Percentiles rank a stretch among this genome's conserved stretches.
Evolutionary conservation across 2,797 vertebrate species (phyloP).

Genomic region (Platalea minor): DNA sequence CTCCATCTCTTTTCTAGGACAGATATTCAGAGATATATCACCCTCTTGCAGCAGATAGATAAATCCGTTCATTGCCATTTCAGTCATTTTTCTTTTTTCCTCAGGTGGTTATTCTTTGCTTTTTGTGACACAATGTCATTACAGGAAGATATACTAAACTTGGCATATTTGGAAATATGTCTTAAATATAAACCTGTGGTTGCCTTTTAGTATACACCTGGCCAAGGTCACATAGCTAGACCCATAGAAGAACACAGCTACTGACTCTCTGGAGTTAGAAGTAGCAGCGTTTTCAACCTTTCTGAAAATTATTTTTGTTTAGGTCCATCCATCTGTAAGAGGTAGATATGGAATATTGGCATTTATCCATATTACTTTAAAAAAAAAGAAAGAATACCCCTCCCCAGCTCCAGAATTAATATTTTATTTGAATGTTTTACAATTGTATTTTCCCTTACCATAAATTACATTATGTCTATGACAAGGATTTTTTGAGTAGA

Average conservation of each 20-base stretch:
- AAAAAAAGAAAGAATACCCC: background rate
- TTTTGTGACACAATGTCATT: background rate
- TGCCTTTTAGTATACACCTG: background rate
- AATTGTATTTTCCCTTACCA: background rate
- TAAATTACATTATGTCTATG: background rate
- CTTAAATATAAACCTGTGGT: background rate
- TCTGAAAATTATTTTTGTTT: background rate
- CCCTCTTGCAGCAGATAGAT: background rate
- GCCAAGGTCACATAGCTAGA: background rate
- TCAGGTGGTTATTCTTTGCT: background rate
- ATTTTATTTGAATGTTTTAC: background rate
- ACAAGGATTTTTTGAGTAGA: background rate
- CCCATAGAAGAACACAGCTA: background rate
- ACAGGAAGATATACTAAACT: background rate
- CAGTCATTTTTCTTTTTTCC: background rate
- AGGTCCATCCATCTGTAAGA: background rate
- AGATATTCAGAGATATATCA: background rate
- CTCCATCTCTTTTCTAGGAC: background rate
- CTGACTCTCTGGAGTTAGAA: background rate
- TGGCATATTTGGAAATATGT: background rate
- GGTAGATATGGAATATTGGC: background rate
- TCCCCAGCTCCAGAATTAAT: background rate
- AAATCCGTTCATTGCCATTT: background rate
- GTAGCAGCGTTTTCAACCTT: background rate
- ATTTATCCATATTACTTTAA: background rate